Evolutionary conservation across 2,888 invertebrate species (phyloP).

Genomic region (Seira sanloemensis): DNA sequence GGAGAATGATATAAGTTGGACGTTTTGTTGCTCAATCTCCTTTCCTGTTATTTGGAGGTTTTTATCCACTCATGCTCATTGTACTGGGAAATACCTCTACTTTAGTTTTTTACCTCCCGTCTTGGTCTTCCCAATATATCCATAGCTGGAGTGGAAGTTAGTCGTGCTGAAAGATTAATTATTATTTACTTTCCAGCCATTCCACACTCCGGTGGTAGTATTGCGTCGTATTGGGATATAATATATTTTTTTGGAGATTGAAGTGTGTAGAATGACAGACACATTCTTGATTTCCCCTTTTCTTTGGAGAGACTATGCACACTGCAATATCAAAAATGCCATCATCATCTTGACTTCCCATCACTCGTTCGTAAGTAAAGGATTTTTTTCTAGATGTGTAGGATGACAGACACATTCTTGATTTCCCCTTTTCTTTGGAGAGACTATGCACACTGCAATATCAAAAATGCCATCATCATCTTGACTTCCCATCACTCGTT

Average conservation of each 20-base stretch:
- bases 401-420: not conserved
- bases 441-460: not conserved
- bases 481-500: not conserved
- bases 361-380: too few species aligned
- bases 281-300: not conserved
- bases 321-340: not conserved
- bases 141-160: too few species aligned
- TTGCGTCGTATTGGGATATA: too few species aligned
- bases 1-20: not conserved
- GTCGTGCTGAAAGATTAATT: too few species aligned
- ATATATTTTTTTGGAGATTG: too few species aligned
- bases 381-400: too few species aligned
- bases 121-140: too few species aligned
- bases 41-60: not conserved
- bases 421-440: too few species aligned
- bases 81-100: not conserved
- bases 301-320: too few species aligned
- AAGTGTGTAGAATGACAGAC: not conserved
- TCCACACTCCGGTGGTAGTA: too few species aligned
- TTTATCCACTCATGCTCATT: not conserved
- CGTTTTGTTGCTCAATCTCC: not conserved
- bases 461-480: not conserved
- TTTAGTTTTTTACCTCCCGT: too few species aligned
- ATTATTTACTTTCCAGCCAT: too few species aligned
- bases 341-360: not conserved